Conservation (phyloP, 2,888 invertebrate genomes). For the Coleophora deauratella region DNA sequence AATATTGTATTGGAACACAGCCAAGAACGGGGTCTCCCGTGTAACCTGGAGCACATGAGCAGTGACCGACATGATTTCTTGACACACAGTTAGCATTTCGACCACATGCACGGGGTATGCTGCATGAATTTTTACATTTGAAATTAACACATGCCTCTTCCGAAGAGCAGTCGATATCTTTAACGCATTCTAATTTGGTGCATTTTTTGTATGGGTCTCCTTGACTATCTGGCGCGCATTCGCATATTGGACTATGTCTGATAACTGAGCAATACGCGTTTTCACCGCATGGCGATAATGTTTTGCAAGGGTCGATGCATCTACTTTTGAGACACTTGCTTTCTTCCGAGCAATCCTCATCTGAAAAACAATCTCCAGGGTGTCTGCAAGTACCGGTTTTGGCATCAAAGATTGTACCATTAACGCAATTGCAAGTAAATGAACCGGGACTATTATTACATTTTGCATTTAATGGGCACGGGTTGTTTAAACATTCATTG, state of each 20-base stretch:
- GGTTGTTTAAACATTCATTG: conserved; percentile 84
- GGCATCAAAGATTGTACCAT: conserved; percentile 87
- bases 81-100: conserved; percentile 84
- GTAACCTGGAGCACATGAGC: conserved; percentile 87
- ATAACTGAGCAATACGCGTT: conserved; percentile 83
- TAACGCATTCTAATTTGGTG: conserved; percentile 82
- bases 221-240: conserved; percentile 82
- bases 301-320: conserved; percentile 86
- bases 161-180: conserved; percentile 82
- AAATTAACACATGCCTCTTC: conserved; percentile 85
- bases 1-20: conserved; percentile 88
- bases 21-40: conserved; percentile 91
- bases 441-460: conserved; percentile 87
- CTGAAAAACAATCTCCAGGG: conserved; percentile 87
- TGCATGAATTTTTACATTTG: conserved; percentile 88
- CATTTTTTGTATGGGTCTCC: conserved; percentile 86
- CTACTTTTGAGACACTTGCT: conserved; percentile 83
- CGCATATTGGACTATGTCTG: conserved; percentile 81
- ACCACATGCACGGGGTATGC: conserved; percentile 87
- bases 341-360: conserved; percentile 84
- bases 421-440: conserved; percentile 83
- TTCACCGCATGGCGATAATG: conserved; percentile 78
- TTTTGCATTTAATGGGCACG: conserved; percentile 85
- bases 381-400: conserved; percentile 81
- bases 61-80: conserved; percentile 85